Evolutionary conservation across 1,140 invertebrate species (phyloP).

Genomic region (Camponotus pennsylvanicus): DNA sequence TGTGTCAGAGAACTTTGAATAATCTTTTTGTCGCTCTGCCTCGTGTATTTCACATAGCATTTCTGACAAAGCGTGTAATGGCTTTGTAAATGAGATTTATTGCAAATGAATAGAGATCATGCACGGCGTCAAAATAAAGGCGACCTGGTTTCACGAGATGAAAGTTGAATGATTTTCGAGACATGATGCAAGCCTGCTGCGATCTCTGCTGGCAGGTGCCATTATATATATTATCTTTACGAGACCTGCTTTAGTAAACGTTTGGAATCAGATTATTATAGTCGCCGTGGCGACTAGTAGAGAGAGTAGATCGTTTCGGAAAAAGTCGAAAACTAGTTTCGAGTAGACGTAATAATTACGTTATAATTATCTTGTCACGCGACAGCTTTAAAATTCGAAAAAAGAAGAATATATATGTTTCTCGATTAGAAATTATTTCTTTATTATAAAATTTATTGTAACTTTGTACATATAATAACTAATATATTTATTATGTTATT

Average conservation of each 20-base stretch:
- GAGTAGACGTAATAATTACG: conserved; percentile 42
- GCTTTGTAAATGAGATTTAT: conserved; percentile 1
- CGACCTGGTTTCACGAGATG: conserved; percentile 23
- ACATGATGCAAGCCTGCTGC: conserved; percentile 53
- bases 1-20: neutral
- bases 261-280: conserved; percentile 24
- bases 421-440: neutral
- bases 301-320: neutral
- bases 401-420: neutral
- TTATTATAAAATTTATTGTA: neutral
- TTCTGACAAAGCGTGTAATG: neutral
- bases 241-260: conserved; percentile 19
- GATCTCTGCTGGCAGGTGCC: conserved; percentile 49
- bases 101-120: conserved; percentile 5
- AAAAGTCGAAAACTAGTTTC: conserved; percentile 51
- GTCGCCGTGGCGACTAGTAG: neutral
- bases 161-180: conserved; percentile 53
- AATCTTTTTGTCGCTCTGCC: conserved; percentile 4
- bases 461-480: neutral
- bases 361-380: neutral
- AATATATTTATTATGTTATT: neutral
- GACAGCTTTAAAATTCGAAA: conserved; percentile 1
- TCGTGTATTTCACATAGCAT: no score
- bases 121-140: neutral
- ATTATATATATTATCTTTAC: conserved; percentile 56